These are phyloP conservation scores for human DNA, from an alignment of 2,113 vertebrate species.

Conservation along the genomic window DNA sequence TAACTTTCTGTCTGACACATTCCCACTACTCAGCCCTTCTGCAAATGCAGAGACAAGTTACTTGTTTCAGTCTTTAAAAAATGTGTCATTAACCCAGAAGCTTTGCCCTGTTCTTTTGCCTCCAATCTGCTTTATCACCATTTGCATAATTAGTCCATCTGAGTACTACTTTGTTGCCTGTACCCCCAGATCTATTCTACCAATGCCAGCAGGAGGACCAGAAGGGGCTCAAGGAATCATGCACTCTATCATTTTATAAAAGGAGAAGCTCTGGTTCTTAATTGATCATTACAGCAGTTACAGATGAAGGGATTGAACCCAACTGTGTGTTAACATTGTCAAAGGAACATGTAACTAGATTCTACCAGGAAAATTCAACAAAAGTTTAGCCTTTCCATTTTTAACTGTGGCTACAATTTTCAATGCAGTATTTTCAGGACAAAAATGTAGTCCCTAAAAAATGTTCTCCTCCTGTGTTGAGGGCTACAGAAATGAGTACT, in stretches of 20 bases:
- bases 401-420: background rate
- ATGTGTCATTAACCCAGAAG: background rate
- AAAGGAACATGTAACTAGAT: background rate
- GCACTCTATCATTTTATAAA: background rate
- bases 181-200: background rate
- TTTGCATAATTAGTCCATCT: background rate
- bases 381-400: background rate
- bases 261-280: background rate
- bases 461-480: background rate
- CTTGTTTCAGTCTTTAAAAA: constrained; percentile 5
- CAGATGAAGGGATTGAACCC: background rate
- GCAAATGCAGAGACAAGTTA: background rate
- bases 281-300: background rate
- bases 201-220: background rate
- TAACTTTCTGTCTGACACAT: constrained; percentile 42
- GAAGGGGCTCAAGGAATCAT: background rate
- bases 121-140: background rate
- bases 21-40: background rate
- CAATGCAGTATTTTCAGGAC: background rate
- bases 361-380: background rate
- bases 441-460: background rate
- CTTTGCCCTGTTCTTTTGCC: background rate
- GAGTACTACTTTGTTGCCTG: background rate
- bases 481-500: background rate
- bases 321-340: background rate